Percentiles rank a stretch among this genome's conserved stretches.
phyloP scores from a whole-genome alignment of 1,140 invertebrate species.

The Mesaphorura yosii region DNA sequence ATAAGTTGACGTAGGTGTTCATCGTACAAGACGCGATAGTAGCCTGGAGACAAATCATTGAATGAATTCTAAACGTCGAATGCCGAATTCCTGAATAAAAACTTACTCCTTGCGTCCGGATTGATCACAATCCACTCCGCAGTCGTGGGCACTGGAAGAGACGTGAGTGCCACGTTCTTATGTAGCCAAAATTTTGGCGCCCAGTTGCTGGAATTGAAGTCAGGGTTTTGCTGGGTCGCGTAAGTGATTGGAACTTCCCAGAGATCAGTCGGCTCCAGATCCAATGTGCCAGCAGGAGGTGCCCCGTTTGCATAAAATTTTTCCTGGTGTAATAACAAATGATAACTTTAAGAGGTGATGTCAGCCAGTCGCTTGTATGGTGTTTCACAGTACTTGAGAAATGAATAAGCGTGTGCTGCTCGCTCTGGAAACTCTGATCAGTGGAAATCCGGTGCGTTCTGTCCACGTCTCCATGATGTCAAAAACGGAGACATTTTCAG shows the following conservation, averaged over 20 bases:
- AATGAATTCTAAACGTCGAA: no score
- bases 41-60: conserved; percentile 2
- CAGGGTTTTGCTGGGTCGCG: conserved; percentile 34
- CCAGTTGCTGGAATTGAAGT: conserved; percentile 50
- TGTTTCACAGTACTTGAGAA: conserved; percentile 40
- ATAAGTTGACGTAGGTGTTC: background rate
- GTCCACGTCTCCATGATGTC: conserved; percentile 85
- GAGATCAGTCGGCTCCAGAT: conserved; percentile 33
- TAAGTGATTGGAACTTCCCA: conserved; percentile 50
- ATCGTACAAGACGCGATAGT: conserved; percentile 13
- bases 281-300: conserved; percentile 56
- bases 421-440: conserved; percentile 57
- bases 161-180: conserved; percentile 40
- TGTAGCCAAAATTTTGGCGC: conserved; percentile 51
- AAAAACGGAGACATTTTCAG: conserved; percentile 53
- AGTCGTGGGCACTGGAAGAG: conserved; percentile 21
- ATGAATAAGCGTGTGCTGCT: conserved; percentile 47
- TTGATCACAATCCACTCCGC: conserved; percentile 14
- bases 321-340: conserved; percentile 40
- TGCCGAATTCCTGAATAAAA: no score
- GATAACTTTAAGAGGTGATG: conserved; percentile 36
- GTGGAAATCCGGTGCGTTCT: conserved; percentile 70
- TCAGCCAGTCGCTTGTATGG: background rate
- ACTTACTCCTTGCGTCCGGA: conserved; percentile 11
- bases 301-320: conserved; percentile 50